These are phyloP conservation scores for Epinephelus coioides DNA, from an alignment of 2,797 vertebrate genomes.

Conservation along the genomic window DNA sequence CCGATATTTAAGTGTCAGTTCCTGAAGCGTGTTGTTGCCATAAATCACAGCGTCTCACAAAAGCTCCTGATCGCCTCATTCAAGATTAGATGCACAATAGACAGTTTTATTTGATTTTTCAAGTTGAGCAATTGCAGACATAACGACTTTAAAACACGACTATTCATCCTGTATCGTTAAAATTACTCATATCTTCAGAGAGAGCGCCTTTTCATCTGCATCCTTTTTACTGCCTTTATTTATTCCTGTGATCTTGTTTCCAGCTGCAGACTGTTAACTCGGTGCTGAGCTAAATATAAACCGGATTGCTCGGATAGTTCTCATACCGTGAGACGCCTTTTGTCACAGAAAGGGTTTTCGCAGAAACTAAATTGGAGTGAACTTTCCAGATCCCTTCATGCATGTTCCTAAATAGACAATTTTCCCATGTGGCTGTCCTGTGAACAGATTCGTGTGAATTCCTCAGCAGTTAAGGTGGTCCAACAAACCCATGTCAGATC, in stretches of 20 bases:
- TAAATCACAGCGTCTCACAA: conserved; percentile 5
- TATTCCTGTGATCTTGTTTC: conserved; percentile 49
- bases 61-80: neutral
- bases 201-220: conserved; percentile 17
- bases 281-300: conserved; percentile 68
- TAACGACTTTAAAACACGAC: conserved; percentile 12
- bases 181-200: neutral
- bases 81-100: conserved; percentile 17
- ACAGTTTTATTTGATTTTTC: conserved; percentile 21
- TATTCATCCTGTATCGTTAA: conserved; percentile 10
- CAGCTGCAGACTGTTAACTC: conserved; percentile 38
- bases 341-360: conserved; percentile 31
- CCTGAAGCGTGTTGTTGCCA: neutral
- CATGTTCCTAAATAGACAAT: conserved; percentile 7
- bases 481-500: conserved; percentile 48
- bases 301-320: conserved; percentile 60
- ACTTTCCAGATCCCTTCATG: conserved; percentile 3
- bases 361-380: conserved; percentile 20
- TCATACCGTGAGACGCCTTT: conserved; percentile 48
- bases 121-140: neutral
- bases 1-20: conserved; percentile 9
- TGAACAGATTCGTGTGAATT: conserved; percentile 10
- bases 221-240: conserved; percentile 33
- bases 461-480: conserved; percentile 46
- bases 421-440: neutral